Evolutionary conservation across 1,140 invertebrate species (phyloP).

Genomic region (Matsumurasca onukii): DNA sequence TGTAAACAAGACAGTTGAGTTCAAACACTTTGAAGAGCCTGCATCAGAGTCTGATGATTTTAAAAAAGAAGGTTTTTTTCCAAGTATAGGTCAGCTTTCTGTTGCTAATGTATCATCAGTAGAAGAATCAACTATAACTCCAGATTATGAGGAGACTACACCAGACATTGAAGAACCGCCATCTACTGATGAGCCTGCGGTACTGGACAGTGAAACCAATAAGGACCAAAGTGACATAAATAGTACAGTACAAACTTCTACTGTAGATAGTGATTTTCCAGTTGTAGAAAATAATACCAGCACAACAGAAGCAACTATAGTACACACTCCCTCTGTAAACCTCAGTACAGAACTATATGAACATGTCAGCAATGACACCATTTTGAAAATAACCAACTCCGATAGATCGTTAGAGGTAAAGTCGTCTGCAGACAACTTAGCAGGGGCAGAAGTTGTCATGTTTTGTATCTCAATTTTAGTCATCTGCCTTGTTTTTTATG

Average conservation of each 20-base stretch:
- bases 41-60: conserved; percentile 1
- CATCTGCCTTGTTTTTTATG: conserved; percentile 21
- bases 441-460: conserved; percentile 30
- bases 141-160: conserved; percentile 1
- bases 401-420: too few species aligned
- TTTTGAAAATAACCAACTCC: too few species aligned
- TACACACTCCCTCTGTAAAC: too few species aligned
- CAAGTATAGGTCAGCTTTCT: background rate
- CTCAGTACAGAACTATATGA: too few species aligned
- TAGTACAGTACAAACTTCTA: too few species aligned
- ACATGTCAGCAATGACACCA: too few species aligned
- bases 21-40: background rate
- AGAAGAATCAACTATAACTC: conserved; percentile 2
- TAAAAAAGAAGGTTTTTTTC: conserved; percentile 1
- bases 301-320: background rate
- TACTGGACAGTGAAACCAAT: too few species aligned
- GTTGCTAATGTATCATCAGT: background rate
- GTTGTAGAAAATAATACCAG: background rate
- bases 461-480: conserved; percentile 29
- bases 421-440: too few species aligned
- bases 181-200: background rate
- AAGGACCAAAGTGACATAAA: too few species aligned
- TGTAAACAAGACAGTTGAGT: conserved; percentile 2
- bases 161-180: background rate
- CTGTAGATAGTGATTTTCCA: too few species aligned